Conservation (phyloP, 1,140 invertebrate genomes). For the Pseudomyrmex pallidus region DNA sequence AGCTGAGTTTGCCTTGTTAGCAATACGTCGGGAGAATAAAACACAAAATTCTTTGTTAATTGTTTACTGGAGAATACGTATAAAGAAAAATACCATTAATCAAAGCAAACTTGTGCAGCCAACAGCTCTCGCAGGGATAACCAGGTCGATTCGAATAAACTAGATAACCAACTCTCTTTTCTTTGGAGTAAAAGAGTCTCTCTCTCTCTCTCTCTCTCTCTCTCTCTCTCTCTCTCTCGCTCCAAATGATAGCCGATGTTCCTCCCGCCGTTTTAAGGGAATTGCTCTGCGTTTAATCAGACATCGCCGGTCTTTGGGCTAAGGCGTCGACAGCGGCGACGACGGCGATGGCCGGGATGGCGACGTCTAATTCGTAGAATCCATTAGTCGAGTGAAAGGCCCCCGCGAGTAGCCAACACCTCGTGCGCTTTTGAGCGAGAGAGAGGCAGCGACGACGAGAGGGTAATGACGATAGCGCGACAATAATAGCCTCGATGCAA, state of each 20-base stretch:
- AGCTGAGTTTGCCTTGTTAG: constrained; percentile 2
- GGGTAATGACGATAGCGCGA: constrained; percentile 48
- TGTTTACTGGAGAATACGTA: constrained; percentile 18
- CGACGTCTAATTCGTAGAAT: constrained; percentile 63
- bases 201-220: too few relatives aligned
- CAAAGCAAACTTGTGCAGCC: background rate
- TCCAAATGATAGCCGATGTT: constrained; percentile 15
- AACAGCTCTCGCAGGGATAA: constrained; percentile 2
- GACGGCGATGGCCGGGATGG: constrained; percentile 7
- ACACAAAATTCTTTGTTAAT: constrained; percentile 31
- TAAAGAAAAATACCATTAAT: constrained; percentile 28
- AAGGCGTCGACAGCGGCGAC: background rate
- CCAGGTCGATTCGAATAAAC: constrained; percentile 39
- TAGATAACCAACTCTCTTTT: constrained; percentile 21
- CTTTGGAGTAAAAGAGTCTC: background rate
- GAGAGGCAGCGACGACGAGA: constrained; percentile 38
- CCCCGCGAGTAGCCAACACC: constrained; percentile 5
- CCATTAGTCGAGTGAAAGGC: constrained; percentile 62
- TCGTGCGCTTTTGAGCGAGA: background rate
- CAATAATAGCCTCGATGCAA: constrained; percentile 36
- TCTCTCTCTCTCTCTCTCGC: background rate
- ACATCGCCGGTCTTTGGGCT: constrained; percentile 18
- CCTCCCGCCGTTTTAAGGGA: constrained; percentile 18
- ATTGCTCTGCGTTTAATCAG: constrained; percentile 51
- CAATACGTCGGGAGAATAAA: constrained; percentile 5